These are phyloP conservation scores for Hedya salicella DNA, from an alignment of 2,888 invertebrate species.

Conservation along the genomic window DNA sequence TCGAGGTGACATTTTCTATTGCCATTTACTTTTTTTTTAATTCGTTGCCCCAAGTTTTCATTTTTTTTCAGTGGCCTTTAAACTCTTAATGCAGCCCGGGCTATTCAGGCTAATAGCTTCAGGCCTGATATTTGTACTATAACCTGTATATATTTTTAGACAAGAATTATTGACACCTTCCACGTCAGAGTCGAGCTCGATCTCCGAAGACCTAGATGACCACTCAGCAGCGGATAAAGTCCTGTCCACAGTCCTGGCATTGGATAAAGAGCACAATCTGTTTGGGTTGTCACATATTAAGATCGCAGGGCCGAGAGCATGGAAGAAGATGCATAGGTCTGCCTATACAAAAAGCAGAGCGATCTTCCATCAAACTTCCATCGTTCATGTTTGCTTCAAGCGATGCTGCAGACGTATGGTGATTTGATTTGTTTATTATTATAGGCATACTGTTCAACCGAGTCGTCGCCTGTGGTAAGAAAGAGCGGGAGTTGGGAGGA, in stretches of 20 bases:
- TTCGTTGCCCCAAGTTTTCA: too few relatives aligned
- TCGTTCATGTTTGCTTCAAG: constrained; percentile 71
- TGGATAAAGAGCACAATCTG: constrained; percentile 77
- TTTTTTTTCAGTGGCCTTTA: too few relatives aligned
- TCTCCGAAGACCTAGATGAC: constrained; percentile 51
- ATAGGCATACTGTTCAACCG: too few relatives aligned
- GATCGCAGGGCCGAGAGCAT: constrained; percentile 61
- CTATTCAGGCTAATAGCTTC: too few relatives aligned
- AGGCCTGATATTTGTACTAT: neutral
- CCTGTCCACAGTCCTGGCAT: constrained; percentile 71
- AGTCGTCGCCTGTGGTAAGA: too few relatives aligned
- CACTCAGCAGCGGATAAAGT: constrained; percentile 62
- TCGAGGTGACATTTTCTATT: too few relatives aligned
- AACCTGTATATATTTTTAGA: constrained; percentile 56
- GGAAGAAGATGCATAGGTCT: constrained; percentile 62
- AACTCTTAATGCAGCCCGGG: too few relatives aligned
- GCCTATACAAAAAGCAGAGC: constrained; percentile 62
- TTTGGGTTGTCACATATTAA: constrained; percentile 76
- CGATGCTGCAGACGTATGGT: constrained; percentile 68
- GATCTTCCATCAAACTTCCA: constrained; percentile 76
- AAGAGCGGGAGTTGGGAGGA: too few relatives aligned
- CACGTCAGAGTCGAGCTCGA: constrained; percentile 58
- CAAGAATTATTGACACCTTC: constrained; percentile 63
- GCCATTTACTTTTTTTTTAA: too few relatives aligned
- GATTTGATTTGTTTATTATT: constrained; percentile 23